phyloP scores from a whole-genome alignment of 2,113 vertebrate species.

The Scomber scombrus region DNA sequence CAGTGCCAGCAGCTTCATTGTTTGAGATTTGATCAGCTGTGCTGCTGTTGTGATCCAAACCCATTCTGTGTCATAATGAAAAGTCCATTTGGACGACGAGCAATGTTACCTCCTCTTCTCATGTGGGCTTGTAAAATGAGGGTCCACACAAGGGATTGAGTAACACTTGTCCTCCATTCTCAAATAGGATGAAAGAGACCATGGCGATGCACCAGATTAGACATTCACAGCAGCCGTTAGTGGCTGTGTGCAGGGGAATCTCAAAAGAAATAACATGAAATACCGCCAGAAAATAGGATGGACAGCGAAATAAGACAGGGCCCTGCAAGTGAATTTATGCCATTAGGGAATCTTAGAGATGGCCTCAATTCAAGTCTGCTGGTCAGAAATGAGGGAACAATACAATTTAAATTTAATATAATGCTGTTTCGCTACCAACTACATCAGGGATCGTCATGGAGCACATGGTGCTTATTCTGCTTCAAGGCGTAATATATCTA shows the following conservation, averaged over 20 bases:
- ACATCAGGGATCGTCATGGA: conserved; percentile 34
- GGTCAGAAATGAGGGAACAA: conserved; percentile 56
- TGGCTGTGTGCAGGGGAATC: conserved; percentile 12
- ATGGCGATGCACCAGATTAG: conserved; percentile 43
- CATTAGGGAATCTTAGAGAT: conserved; percentile 43
- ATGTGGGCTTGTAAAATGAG: conserved; percentile 42
- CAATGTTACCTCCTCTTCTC: conserved; percentile 39
- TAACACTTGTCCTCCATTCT: conserved; percentile 10
- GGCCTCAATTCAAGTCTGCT: conserved; percentile 41
- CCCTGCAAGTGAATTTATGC: conserved; percentile 35
- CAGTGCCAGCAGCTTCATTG: conserved; percentile 59
- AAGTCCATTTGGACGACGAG: conserved; percentile 67
- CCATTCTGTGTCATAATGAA: conserved; percentile 64
- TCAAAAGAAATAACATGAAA: conserved; percentile 32
- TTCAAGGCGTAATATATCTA: conserved; percentile 69
- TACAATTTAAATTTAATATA: conserved; percentile 64
- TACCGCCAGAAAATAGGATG: not conserved
- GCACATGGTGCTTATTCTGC: conserved; percentile 58
- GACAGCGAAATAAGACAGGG: not conserved
- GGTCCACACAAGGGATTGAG: conserved; percentile 13
- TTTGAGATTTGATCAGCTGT: conserved; percentile 68
- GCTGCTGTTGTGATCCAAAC: conserved; percentile 55
- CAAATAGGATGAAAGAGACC: conserved; percentile 43
- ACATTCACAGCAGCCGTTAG: conserved; percentile 46
- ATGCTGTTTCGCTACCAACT: conserved; percentile 14